Base-by-base conservation (phyloP, 2,888 invertebrate species). In the Ochropleura leucogaster region DNA sequence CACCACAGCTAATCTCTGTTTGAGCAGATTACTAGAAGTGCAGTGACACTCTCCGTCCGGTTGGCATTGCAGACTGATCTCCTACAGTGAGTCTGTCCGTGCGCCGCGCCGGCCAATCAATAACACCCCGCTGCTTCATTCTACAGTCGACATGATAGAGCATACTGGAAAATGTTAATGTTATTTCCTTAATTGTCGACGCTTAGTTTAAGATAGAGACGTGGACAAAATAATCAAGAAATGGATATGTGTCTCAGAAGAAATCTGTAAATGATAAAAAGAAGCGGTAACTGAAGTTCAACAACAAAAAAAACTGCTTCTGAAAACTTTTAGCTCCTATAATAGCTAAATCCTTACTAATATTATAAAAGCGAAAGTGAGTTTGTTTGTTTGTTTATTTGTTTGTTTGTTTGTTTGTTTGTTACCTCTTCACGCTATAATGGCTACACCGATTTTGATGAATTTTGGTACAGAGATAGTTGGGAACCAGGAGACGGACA, bases 71-170 rank as follows among this genome's bases (percentile, higher is more conserved):
- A 55, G 64, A 68, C 74, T 84, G 77, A 86, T 81, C 79, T 77
- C 75, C 72, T 73, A 84, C 91, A 87, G 90, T 91, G 86, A 90
- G 87, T 80, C 84, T 89, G 90, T 90, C 90, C 86, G 72, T 77
- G 74, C 73, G 72, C 47, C 74, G 67, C 76, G 70, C 74, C 63
- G 65, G 77, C 82, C 87, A 91, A 91, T 93, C 93, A 91, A 93
- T 93, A 92, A n/a, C 63, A 47, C 20, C 46, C 68, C 69, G 57
- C 85, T 49, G 65, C 59, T 64, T 30, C 16, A 16, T 16, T 16
- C 30, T 14, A 30, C n/a, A 51, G 16, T 6, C 5, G 14, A 57
- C 57, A 0, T 57, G 57, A 7, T 14, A 14, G 30, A 30, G 30
- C 12, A 14, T 57, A 12, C 14, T 30, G 40, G 40, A 18, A 0